Conservation (phyloP, 2,113 vertebrate species). For the Gopherus evgoodei region DNA sequence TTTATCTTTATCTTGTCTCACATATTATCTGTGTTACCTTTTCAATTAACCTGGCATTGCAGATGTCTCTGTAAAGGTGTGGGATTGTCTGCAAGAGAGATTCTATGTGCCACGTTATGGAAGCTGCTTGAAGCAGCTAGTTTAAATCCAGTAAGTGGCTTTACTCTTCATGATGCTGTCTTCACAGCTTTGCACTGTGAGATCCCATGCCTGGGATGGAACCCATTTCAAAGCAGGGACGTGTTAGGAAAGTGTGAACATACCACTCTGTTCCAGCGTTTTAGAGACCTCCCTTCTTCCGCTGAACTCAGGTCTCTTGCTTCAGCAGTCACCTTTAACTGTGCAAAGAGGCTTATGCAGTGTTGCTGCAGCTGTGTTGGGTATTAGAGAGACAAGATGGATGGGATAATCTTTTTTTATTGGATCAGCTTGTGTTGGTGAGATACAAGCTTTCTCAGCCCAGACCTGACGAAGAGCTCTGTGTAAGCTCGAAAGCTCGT, state of each 20-base stretch:
- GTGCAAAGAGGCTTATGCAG: not conserved
- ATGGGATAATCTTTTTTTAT: not conserved
- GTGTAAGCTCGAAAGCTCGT: not conserved
- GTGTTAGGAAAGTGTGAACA: not conserved
- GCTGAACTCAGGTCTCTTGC: not conserved
- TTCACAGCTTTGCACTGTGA: not conserved
- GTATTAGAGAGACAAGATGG: not conserved
- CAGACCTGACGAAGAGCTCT: not conserved
- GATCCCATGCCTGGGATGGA: fast-evolving
- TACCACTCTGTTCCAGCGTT: not conserved
- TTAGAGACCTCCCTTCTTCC: not conserved
- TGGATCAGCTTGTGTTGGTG: not conserved
- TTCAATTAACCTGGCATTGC: not conserved
- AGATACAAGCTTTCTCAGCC: not conserved
- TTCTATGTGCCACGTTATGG: not conserved
- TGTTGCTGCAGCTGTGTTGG: not conserved
- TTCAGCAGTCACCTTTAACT: not conserved
- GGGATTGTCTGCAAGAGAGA: not conserved
- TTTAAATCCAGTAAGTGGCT: not conserved
- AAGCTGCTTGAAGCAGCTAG: not conserved
- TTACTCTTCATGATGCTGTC: not conserved
- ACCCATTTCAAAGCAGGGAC: not conserved
- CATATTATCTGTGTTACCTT: no score
- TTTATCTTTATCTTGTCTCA: not conserved
- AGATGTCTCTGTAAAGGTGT: not conserved